Evolutionary conservation across 2,888 invertebrate species (phyloP).

Genomic region (Morpho helenor): DNA sequence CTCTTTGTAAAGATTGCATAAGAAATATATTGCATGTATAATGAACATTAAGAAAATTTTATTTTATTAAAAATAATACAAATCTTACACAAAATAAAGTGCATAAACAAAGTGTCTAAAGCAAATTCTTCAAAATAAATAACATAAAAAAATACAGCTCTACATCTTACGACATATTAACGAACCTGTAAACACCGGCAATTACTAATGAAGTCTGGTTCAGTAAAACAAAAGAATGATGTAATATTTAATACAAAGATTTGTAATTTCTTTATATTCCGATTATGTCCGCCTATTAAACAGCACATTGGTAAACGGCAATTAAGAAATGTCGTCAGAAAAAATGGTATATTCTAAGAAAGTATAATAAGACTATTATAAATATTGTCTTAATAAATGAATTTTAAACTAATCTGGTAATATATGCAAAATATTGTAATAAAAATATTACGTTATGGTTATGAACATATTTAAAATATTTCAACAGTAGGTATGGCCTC

Average conservation of each 20-base stretch:
- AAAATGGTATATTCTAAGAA: background rate
- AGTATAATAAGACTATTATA: background rate
- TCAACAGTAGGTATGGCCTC: no score
- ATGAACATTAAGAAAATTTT: no score
- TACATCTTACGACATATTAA: background rate
- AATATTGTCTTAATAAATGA: background rate
- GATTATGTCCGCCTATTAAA: background rate
- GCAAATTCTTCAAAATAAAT: no score
- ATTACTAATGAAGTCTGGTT: background rate
- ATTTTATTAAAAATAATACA: no score
- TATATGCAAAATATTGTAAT: no score
- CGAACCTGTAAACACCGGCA: background rate
- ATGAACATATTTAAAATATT: no score
- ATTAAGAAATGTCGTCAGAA: background rate
- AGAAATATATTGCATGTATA: no score
- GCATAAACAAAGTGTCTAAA: no score
- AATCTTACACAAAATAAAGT: no score
- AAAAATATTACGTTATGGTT: no score
- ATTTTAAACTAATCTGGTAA: background rate
- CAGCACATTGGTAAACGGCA: background rate
- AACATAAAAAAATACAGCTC: no score
- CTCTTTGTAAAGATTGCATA: no score
- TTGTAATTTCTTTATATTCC: background rate
- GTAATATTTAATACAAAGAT: conserved; percentile 2
- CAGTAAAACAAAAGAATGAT: background rate